A percentile compares a stretch with the other conserved stretches of the same genome.
Evolutionary conservation across 2,888 invertebrate genomes (phyloP).

Genomic region (Scaptomyza tumidula): DNA sequence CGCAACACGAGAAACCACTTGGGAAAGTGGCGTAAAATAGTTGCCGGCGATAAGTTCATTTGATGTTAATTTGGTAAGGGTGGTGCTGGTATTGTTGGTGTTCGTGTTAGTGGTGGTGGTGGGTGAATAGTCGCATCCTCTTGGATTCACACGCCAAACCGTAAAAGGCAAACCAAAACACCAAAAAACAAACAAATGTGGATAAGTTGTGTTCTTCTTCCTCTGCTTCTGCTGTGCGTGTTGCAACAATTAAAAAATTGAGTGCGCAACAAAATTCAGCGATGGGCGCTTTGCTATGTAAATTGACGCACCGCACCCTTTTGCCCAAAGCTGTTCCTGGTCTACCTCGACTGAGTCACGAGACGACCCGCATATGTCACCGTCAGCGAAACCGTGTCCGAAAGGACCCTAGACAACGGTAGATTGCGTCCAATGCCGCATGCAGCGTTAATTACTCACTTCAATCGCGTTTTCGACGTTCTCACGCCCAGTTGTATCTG

Average conservation of each 20-base stretch:
- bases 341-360: slow-evolving; percentile 48
- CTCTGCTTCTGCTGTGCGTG: slow-evolving; percentile 55
- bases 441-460: slow-evolving; percentile 79
- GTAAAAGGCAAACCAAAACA: slow-evolving; percentile 67
- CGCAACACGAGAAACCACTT: slow-evolving; percentile 77
- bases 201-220: slow-evolving; percentile 30
- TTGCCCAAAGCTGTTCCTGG: slow-evolving; percentile 35
- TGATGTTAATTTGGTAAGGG: slow-evolving; percentile 70
- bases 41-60: slow-evolving; percentile 75
- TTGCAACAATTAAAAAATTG: slow-evolving; percentile 77
- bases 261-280: slow-evolving; percentile 28
- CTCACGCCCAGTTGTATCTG: slow-evolving; percentile 64
- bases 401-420: slow-evolving; percentile 70
- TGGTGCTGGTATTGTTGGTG: slow-evolving; percentile 11
- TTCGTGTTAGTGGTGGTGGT: slow-evolving; percentile 49
- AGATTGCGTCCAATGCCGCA: slow-evolving; percentile 53
- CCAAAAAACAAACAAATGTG: slow-evolving; percentile 64
- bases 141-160: slow-evolving; percentile 65
- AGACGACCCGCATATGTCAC: slow-evolving; percentile 75
- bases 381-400: slow-evolving; percentile 54
- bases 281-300: slow-evolving; percentile 59
- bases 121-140: slow-evolving; percentile 50
- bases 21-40: slow-evolving; percentile 78
- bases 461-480: slow-evolving; percentile 58
- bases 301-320: slow-evolving; percentile 76